Evolutionary conservation across 2,888 invertebrate species (phyloP).

Genomic region (Metacarcinus magister): DNA sequence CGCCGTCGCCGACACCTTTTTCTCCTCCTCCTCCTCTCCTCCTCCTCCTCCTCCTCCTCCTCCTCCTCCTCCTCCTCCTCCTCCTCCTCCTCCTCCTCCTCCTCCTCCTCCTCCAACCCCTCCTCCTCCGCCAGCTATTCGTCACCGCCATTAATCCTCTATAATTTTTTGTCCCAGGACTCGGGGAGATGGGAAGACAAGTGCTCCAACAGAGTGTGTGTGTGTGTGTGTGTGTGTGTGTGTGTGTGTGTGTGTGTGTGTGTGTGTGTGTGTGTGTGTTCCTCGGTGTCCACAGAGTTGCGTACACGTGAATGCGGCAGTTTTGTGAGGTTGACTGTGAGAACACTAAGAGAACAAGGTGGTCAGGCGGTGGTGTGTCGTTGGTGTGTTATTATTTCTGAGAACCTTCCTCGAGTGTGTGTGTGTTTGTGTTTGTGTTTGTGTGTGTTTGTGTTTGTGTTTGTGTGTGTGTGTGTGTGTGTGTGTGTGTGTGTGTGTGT

Average conservation of each 20-base stretch:
- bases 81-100: background rate
- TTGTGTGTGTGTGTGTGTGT: background rate
- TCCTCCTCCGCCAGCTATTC: background rate
- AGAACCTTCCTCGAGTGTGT: background rate
- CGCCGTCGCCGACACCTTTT: background rate
- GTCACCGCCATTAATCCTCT: slow-evolving; percentile 27
- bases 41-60: slow-evolving; percentile 16
- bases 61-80: background rate
- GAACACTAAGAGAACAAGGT: background rate
- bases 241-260: slow-evolving; percentile 39
- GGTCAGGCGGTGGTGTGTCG: background rate
- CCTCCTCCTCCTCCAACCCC: background rate
- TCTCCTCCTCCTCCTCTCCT: background rate
- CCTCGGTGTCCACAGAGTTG: background rate
- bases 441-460: too few species aligned
- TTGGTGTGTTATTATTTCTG: background rate
- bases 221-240: slow-evolving; percentile 42
- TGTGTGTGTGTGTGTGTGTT: background rate
- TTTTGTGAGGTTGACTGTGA: background rate
- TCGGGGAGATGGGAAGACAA: background rate
- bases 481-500: slow-evolving; percentile 41
- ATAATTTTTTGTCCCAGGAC: background rate
- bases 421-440: background rate
- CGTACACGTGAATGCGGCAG: background rate
- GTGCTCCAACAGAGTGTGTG: background rate